Percentiles rank a stretch among this genome's conserved stretches.
Conservation (phyloP, 2,797 vertebrate genomes). For the Borostomias antarcticus region DNA sequence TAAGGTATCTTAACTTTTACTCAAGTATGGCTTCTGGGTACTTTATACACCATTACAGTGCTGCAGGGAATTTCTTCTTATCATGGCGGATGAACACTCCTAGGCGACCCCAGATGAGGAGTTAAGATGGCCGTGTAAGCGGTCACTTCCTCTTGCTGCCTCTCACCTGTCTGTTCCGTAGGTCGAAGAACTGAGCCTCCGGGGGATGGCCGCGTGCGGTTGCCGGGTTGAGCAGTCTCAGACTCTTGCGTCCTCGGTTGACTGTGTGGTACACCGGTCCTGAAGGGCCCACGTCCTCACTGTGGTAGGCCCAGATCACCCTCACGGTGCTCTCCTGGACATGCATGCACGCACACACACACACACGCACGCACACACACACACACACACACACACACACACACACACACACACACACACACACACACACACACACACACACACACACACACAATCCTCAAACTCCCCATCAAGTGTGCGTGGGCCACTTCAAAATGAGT, state of each 20-base stretch:
- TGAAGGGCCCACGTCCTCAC: slow-evolving; percentile 74
- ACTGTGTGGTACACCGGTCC: slow-evolving; percentile 80
- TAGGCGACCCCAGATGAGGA: not conserved
- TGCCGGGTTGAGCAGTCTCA: slow-evolving; percentile 81
- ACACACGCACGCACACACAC: not conserved
- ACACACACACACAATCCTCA: no score
- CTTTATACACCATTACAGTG: no score
- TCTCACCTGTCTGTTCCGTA: slow-evolving; percentile 77
- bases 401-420: not conserved
- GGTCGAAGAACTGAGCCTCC: slow-evolving; percentile 70
- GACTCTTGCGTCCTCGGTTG: slow-evolving; percentile 83
- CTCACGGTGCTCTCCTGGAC: slow-evolving; percentile 82
- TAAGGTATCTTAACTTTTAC: no score
- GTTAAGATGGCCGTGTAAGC: not conserved
- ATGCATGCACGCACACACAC: not conserved
- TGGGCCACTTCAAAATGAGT: no score
- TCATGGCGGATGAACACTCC: not conserved
- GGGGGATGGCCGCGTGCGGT: slow-evolving; percentile 56
- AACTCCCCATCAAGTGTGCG: no score
- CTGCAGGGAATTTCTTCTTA: no score
- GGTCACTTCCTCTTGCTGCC: not conserved
- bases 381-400: not conserved
- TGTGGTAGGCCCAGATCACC: slow-evolving; percentile 87
- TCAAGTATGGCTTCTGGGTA: no score
- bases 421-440: slow-evolving; percentile 9